phyloP scores from a whole-genome alignment of 2,113 vertebrate species.

The Excalfactoria chinensis region DNA sequence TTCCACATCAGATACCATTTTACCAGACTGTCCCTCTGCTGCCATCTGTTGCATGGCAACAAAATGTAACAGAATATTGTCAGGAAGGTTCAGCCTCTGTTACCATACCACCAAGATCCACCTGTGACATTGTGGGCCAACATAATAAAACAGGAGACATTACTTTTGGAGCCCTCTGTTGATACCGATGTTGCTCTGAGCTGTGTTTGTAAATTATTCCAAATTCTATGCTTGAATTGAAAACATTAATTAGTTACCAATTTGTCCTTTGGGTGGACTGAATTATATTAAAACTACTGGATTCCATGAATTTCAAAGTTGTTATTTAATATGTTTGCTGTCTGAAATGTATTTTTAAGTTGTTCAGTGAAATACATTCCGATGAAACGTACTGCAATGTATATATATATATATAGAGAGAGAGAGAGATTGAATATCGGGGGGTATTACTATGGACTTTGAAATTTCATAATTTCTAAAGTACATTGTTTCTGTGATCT shows the following conservation, averaged over 20 bases:
- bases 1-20: no score
- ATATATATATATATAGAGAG: no score
- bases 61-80: background rate
- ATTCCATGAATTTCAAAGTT: background rate
- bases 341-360: background rate
- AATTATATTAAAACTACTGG: background rate
- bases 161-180: background rate
- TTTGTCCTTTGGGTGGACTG: background rate
- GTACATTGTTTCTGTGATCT: background rate
- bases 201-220: background rate
- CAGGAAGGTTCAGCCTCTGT: background rate
- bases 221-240: background rate
- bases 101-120: background rate
- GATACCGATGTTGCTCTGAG: background rate
- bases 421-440: background rate
- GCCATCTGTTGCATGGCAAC: no score
- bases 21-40: no score
- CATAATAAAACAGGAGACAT: background rate
- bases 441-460: background rate
- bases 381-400: background rate
- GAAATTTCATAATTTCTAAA: background rate
- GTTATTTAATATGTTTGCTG: background rate
- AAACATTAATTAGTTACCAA: background rate
- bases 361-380: background rate
- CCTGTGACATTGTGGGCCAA: background rate